Evolutionary conservation across 2,113 vertebrate genomes (phyloP), one percentile per base, ranked within the genome.

Genomic region (Anhinga rufa): DNA sequence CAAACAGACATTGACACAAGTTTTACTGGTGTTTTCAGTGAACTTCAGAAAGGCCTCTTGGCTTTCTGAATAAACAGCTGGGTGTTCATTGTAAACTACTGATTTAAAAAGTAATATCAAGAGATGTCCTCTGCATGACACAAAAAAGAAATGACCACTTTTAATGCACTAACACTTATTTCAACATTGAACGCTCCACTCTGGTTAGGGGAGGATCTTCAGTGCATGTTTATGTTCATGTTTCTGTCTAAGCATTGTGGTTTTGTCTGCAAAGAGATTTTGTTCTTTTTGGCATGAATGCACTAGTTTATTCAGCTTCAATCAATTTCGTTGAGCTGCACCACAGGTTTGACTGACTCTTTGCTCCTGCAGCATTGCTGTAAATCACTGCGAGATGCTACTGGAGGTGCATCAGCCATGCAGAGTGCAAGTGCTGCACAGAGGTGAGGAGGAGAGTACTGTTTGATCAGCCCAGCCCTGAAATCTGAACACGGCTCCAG

Each of bases 331-430:
- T 66, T 90, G 88, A 96, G 92, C 93, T 94, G 90, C 83, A 75
- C 54, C 66, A 88, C 96, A 94, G 93, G 95, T 95, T 94, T 95
- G 88, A 94, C 93, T 74, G 86, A 93, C 46, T 97, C 83, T 85
- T 78, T 3, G 11, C 57, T 96, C 65, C 68, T 77, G 29, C 82
- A 92, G 57, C 36, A 17, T 9, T 79, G 62, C 86, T 92, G 91
- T 96, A 97, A 96, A 96, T 96, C 94, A 88, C 32, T 26, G 34
- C 4, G 49, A 68, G 72, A 86, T 96, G 83, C 86, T 96, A 29
- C 90, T 80, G 14, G 66, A 77, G 61, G 71, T 86, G 95, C 11
- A 69, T 95, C 92, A 76, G 93, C 88, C 1, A 1, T 9, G 17
- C 16, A 82, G 66, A 94, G 52, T 58, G 66, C 42, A 72, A 76